Evolutionary conservation across 2,113 vertebrate species (phyloP).

Genomic region (Rhabdornis inornatus): DNA sequence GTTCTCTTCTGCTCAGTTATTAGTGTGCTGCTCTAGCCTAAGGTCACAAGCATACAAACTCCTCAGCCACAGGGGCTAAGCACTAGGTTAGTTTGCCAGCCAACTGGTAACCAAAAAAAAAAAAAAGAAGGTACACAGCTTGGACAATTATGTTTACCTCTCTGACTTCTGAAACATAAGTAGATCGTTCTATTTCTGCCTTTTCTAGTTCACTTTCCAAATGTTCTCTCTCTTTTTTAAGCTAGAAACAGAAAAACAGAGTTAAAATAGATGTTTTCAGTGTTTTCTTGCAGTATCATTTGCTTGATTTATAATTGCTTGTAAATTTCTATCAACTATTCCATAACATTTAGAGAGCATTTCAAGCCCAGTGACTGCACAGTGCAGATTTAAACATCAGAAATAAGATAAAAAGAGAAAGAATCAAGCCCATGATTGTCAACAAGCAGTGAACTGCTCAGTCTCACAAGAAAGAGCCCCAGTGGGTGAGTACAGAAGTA

Average conservation of each 20-base stretch:
- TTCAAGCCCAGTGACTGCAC: background rate
- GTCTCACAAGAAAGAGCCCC: background rate
- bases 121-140: background rate
- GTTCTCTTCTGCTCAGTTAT: constrained; percentile 61
- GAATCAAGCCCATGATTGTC: background rate
- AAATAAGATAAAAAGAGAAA: background rate
- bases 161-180: constrained; percentile 93
- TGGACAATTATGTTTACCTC: constrained; percentile 79
- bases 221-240: constrained; percentile 89
- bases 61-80: constrained; percentile 36
- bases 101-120: constrained; percentile 10
- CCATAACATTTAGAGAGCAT: background rate
- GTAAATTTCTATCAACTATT: background rate
- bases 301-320: background rate
- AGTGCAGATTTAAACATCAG: background rate
- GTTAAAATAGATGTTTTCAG: background rate
- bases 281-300: background rate
- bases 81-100: constrained; percentile 36
- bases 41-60: constrained; percentile 54
- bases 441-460: background rate
- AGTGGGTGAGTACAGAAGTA: background rate
- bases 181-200: constrained; percentile 90
- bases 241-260: constrained; percentile 70
- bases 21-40: constrained; percentile 13
- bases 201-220: constrained; percentile 92